These are phyloP conservation scores for Anoplolepis gracilipes DNA, from an alignment of 1,140 invertebrate species.

Conservation along the genomic window DNA sequence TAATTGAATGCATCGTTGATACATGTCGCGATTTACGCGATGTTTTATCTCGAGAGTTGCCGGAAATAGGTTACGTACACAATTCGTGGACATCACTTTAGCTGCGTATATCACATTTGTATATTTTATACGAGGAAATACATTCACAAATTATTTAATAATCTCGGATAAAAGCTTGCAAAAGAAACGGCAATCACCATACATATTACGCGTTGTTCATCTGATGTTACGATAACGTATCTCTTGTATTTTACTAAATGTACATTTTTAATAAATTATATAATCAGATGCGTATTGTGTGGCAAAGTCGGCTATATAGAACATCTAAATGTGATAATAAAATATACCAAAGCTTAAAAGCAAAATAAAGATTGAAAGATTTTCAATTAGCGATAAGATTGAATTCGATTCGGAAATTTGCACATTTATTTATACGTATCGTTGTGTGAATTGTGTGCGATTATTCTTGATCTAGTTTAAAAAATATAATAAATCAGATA, in stretches of 20 bases:
- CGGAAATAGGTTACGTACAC: neutral
- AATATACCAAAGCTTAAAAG: neutral
- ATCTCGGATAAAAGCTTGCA: neutral
- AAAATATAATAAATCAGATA: neutral
- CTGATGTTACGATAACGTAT: neutral
- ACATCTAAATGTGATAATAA: neutral
- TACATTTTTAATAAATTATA: neutral
- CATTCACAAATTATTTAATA: neutral
- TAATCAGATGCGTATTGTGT: neutral
- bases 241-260: too few relatives aligned
- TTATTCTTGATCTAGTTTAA: neutral
- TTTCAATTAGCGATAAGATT: neutral
- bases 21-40: neutral
- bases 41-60: neutral
- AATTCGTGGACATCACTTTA: neutral
- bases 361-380: neutral
- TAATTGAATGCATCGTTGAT: conserved; percentile 23
- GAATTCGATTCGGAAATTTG: neutral
- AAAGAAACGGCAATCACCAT: neutral
- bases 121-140: neutral
- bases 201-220: neutral
- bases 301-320: neutral
- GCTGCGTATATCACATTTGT: neutral
- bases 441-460: neutral
- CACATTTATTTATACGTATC: neutral